Evolutionary conservation across 2,797 vertebrate genomes (phyloP).

Genomic region (Amblyopsis hoosieri): DNA sequence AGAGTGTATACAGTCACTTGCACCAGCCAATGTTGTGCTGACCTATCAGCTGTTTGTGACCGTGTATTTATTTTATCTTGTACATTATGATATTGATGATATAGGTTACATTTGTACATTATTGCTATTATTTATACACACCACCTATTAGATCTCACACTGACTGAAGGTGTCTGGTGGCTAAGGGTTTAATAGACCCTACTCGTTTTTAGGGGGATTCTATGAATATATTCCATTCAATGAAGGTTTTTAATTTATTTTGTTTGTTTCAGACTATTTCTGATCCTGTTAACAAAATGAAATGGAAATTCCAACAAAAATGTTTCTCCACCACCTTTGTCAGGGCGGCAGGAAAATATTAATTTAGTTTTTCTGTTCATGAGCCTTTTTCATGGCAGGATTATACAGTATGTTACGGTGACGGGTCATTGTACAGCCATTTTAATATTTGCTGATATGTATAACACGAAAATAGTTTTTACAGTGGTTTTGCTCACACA

Average conservation of each 20-base stretch:
- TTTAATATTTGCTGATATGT: conserved; percentile 83
- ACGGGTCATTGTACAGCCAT: conserved; percentile 83
- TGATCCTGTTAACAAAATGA: not conserved
- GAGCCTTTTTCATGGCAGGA: conserved; percentile 60
- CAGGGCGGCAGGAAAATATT: conserved; percentile 70
- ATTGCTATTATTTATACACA: conserved; percentile 93
- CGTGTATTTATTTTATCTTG: conserved; percentile 92
- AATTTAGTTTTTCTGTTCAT: conserved; percentile 29
- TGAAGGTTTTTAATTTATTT: conserved; percentile 43
- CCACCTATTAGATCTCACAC: conserved; percentile 73
- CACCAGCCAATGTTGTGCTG: conserved; percentile 78
- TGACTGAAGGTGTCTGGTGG: conserved; percentile 72
- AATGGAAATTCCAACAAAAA: conserved; percentile 16
- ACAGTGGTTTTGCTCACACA: conserved; percentile 83
- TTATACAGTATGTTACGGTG: conserved; percentile 79
- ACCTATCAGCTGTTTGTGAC: conserved; percentile 89
- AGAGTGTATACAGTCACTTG: conserved; percentile 69
- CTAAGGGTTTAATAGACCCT: conserved; percentile 78
- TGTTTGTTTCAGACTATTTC: conserved; percentile 12
- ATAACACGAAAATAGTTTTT: conserved; percentile 86
- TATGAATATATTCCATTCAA: not conserved
- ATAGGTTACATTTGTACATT: conserved; percentile 81
- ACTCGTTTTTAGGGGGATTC: conserved; percentile 67
- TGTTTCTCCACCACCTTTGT: conserved; percentile 76
- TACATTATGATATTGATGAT: conserved; percentile 78